Percentiles rank a stretch among this genome's conserved stretches.
Evolutionary conservation across 2,113 vertebrate species (phyloP).

Genomic region (Nibea coibor): DNA sequence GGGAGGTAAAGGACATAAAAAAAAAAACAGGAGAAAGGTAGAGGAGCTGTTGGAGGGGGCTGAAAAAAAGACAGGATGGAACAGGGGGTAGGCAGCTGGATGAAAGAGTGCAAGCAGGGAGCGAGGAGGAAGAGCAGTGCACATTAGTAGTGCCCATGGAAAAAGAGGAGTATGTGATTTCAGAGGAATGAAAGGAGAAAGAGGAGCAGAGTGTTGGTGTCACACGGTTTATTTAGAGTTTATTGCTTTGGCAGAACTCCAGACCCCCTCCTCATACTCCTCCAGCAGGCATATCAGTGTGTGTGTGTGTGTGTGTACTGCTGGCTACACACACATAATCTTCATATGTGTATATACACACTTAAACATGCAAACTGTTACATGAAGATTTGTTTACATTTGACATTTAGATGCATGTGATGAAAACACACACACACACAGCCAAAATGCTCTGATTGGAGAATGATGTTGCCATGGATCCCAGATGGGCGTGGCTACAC

Average conservation of each 20-base stretch:
- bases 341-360: background rate
- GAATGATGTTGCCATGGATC: constrained; percentile 67
- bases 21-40: constrained; percentile 9
- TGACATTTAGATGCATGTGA: background rate
- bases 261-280: constrained; percentile 35
- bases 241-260: constrained; percentile 69
- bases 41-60: constrained; percentile 16
- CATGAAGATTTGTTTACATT: no score
- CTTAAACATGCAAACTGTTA: background rate
- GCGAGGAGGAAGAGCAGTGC: background rate
- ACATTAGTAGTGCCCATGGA: constrained; percentile 16
- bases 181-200: constrained; percentile 47
- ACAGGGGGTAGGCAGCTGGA: constrained; percentile 4
- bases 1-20: background rate
- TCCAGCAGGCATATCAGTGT: constrained; percentile 18
- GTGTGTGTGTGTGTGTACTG: background rate
- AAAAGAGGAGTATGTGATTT: constrained; percentile 44
- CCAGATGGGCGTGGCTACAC: constrained; percentile 59
- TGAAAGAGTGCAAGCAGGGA: background rate
- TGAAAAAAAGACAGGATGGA: background rate
- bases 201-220: constrained; percentile 47
- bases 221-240: constrained; percentile 69
- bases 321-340: constrained; percentile 2
- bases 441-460: constrained; percentile 57
- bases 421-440: constrained; percentile 12